These are phyloP conservation scores for Eurytoma californica DNA, from an alignment of 2,888 invertebrate species.

Conservation along the genomic window DNA sequence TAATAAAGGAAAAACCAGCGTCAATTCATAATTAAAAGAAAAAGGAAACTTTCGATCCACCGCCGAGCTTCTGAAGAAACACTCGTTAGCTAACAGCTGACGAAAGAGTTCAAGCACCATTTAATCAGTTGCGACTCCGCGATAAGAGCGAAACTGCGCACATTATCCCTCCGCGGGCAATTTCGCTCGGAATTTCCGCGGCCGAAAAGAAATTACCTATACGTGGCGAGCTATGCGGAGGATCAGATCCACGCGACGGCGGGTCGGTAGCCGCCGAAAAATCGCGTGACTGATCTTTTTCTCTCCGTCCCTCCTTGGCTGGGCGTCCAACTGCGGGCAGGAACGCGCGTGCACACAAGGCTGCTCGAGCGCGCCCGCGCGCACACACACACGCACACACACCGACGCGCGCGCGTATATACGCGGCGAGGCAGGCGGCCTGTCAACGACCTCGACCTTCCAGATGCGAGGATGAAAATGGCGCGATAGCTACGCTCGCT, in stretches of 20 bases:
- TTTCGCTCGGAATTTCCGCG: background rate
- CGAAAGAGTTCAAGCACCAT: too few species aligned
- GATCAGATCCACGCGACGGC: background rate
- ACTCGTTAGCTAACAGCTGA: too few species aligned
- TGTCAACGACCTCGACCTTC: constrained; percentile 57
- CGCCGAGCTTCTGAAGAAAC: too few species aligned
- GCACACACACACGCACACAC: too few species aligned
- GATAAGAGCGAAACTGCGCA: background rate
- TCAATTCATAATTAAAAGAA: too few species aligned
- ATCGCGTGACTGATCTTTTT: background rate
- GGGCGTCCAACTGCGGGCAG: too few species aligned
- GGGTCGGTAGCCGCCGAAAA: background rate
- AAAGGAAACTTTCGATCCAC: too few species aligned
- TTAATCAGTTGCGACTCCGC: too few species aligned
- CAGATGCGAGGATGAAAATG: constrained; percentile 46
- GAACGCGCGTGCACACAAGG: background rate
- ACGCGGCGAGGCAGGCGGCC: constrained; percentile 5
- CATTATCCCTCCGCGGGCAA: background rate
- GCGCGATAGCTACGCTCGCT: constrained; percentile 27
- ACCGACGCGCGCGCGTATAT: too few species aligned
- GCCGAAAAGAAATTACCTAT: background rate
- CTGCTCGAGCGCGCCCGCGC: background rate
- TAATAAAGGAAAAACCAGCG: too few species aligned
- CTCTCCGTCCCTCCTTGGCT: too few species aligned
- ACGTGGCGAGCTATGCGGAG: background rate